These are phyloP conservation scores for Crypturellus tataupa DNA, from an alignment of 2,797 vertebrate species.

Conservation along the genomic window DNA sequence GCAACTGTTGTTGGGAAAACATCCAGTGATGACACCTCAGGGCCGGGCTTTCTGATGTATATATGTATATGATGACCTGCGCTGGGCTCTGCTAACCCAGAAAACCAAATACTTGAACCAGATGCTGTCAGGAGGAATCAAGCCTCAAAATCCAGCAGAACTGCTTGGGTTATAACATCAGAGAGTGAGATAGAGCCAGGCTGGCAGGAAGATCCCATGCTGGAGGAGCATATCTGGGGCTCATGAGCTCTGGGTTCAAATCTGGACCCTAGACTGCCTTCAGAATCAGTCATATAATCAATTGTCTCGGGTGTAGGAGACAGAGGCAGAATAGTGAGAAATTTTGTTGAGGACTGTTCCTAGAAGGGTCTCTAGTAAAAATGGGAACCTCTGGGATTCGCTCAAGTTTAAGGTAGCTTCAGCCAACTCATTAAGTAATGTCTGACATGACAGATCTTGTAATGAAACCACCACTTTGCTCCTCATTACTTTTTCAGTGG, in stretches of 20 bases:
- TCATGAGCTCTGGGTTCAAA: neutral
- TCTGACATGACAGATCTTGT: neutral
- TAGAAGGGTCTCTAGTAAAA: neutral
- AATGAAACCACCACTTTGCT: neutral
- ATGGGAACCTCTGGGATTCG: neutral
- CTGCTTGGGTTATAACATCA: neutral
- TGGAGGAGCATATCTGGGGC: neutral
- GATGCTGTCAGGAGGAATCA: fast-evolving
- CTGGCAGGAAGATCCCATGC: neutral
- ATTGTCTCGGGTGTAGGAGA: neutral
- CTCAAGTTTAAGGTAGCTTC: neutral
- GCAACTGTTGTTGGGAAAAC: neutral
- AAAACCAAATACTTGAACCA: neutral
- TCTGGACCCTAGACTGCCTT: neutral
- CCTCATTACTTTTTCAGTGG: neutral
- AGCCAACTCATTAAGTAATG: neutral
- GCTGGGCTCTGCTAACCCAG: neutral
- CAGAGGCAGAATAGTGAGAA: neutral
- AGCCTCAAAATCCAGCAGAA: neutral
- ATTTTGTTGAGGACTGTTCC: neutral
- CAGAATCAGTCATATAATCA: fast-evolving
- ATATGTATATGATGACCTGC: neutral
- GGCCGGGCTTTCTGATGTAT: neutral
- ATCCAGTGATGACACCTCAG: neutral
- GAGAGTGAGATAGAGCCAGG: neutral